Evolutionary conservation across 2,888 invertebrate species (phyloP).

Genomic region (Dolichopus griseipennis): DNA sequence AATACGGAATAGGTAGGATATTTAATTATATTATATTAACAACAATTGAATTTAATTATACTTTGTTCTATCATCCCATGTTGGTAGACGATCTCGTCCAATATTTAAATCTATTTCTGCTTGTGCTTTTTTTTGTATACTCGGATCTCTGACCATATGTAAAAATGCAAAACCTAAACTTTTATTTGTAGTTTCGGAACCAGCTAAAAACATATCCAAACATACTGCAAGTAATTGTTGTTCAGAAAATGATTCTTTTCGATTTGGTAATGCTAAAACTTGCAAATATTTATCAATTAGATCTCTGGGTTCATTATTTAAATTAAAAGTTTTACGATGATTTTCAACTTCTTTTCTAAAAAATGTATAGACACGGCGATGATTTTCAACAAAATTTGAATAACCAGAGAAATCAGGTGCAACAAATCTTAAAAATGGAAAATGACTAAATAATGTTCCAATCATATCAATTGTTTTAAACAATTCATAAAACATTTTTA

Average conservation of each 20-base stretch:
- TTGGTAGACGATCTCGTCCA: slow-evolving; percentile 59
- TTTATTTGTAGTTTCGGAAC: slow-evolving; percentile 77
- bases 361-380: slow-evolving; percentile 63
- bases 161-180: slow-evolving; percentile 68
- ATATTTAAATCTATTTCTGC: slow-evolving; percentile 68
- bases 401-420: slow-evolving; percentile 72
- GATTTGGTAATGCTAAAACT: slow-evolving; percentile 53
- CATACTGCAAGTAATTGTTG: slow-evolving; percentile 69
- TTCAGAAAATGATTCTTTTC: slow-evolving; percentile 54
- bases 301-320: slow-evolving; percentile 57
- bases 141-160: slow-evolving; percentile 60
- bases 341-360: slow-evolving; percentile 59
- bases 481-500: slow-evolving; percentile 59
- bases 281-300: slow-evolving; percentile 75
- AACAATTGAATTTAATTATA: slow-evolving; percentile 28
- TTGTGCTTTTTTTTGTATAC: slow-evolving; percentile 65
- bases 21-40: background rate
- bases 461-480: slow-evolving; percentile 72
- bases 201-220: slow-evolving; percentile 79
- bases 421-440: slow-evolving; percentile 60
- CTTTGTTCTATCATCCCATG: slow-evolving; percentile 61
- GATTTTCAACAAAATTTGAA: slow-evolving; percentile 60
- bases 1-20: slow-evolving; percentile 12
- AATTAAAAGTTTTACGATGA: slow-evolving; percentile 56
- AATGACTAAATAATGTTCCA: slow-evolving; percentile 70